Evolutionary conservation across 2,113 vertebrate genomes (phyloP).

Genomic region (Sapajus apella): DNA sequence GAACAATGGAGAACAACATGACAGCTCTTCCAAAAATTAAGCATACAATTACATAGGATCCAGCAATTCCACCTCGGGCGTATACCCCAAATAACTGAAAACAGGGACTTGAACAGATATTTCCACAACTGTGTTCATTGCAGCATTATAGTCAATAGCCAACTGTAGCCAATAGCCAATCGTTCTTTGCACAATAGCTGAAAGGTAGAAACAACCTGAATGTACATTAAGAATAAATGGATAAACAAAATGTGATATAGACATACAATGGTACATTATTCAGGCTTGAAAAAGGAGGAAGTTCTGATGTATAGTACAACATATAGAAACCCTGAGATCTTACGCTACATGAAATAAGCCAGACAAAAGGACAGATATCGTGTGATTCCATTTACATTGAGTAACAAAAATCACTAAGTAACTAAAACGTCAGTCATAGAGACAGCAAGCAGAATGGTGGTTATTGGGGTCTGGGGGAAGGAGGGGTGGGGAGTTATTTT

Average conservation of each 20-base stretch:
- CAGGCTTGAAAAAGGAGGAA: neutral
- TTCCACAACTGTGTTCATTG: neutral
- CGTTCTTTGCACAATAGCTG: neutral
- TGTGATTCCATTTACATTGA: neutral
- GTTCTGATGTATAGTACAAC: neutral
- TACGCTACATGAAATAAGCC: neutral
- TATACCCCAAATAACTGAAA: neutral
- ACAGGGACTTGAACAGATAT: neutral
- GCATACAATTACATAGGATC: neutral
- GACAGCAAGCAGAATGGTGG: neutral
- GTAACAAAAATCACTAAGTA: neutral
- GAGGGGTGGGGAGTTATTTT: neutral
- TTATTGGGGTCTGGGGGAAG: neutral
- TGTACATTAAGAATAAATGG: neutral
- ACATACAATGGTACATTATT: neutral
- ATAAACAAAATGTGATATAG: neutral
- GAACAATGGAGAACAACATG: neutral
- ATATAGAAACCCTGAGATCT: neutral
- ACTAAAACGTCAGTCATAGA: neutral
- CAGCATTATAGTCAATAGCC: neutral
- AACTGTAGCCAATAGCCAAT: too few relatives aligned
- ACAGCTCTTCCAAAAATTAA: neutral
- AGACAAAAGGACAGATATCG: neutral
- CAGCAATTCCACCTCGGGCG: too few relatives aligned
- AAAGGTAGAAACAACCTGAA: neutral